phyloP scores from a whole-genome alignment of 1,140 invertebrate species.

The Hylaeus anthracinus region DNA sequence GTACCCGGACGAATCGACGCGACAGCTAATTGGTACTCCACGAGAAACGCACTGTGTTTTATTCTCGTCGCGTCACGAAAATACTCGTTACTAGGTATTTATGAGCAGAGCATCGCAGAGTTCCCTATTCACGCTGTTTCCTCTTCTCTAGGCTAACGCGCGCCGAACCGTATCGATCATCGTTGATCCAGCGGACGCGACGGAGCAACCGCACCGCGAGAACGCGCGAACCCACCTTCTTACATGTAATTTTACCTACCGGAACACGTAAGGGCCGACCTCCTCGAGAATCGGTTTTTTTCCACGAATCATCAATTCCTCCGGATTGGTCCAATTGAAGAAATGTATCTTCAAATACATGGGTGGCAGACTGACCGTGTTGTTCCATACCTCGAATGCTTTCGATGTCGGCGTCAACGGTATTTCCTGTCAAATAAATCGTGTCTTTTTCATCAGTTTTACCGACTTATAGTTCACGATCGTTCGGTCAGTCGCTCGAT shows the following conservation, averaged over 20 bases:
- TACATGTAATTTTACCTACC: conserved; percentile 68
- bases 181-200: too few relatives aligned
- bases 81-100: neutral
- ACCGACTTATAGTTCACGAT: too few relatives aligned
- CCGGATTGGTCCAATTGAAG: conserved; percentile 84
- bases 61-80: neutral
- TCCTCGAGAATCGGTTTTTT: conserved; percentile 82
- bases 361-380: conserved; percentile 76
- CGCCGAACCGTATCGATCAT: too few relatives aligned
- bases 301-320: conserved; percentile 68
- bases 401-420: conserved; percentile 71
- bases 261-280: conserved; percentile 87
- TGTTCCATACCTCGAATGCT: conserved; percentile 80
- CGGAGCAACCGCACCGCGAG: too few relatives aligned
- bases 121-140: too few relatives aligned
- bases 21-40: conserved; percentile 10
- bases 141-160: too few relatives aligned
- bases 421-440: conserved; percentile 66
- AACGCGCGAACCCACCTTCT: too few relatives aligned
- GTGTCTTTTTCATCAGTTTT: too few relatives aligned
- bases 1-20: too few relatives aligned
- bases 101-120: neutral
- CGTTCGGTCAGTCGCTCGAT: too few relatives aligned
- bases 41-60: neutral
- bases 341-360: conserved; percentile 82